Evolutionary conservation across 1,140 invertebrate species (phyloP).

Genomic region (Marisa cornuarietis): DNA sequence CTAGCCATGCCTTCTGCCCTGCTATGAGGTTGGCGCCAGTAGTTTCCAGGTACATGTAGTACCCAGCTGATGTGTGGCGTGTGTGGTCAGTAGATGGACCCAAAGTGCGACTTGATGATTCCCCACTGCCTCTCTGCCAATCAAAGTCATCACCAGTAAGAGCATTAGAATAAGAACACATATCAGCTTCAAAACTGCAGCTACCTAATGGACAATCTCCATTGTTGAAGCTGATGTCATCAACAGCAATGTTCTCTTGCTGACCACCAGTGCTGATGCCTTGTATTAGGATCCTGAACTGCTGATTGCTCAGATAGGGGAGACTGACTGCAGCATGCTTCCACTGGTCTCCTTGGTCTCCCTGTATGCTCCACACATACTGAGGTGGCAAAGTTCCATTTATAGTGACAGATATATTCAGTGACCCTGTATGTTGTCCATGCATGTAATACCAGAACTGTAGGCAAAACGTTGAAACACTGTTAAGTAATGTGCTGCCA

Average conservation of each 20-base stretch:
- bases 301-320: neutral
- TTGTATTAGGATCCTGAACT: slow-evolving; percentile 5
- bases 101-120: slow-evolving; percentile 55
- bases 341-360: slow-evolving; percentile 43
- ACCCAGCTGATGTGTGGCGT: slow-evolving; percentile 30
- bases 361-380: slow-evolving; percentile 63
- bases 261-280: slow-evolving; percentile 54
- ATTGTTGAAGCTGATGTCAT: slow-evolving; percentile 54
- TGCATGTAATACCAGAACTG: slow-evolving; percentile 82
- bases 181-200: slow-evolving; percentile 59
- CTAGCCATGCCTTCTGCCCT: slow-evolving; percentile 57
- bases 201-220: slow-evolving; percentile 47
- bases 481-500: slow-evolving; percentile 23
- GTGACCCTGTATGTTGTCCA: slow-evolving; percentile 66
- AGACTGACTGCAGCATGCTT: slow-evolving; percentile 23
- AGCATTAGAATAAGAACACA: slow-evolving; percentile 57
- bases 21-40: slow-evolving; percentile 35
- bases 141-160: slow-evolving; percentile 52
- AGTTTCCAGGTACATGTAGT: slow-evolving; percentile 60
- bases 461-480: slow-evolving; percentile 37
- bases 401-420: slow-evolving; percentile 42
- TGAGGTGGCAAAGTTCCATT: slow-evolving; percentile 23
- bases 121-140: slow-evolving; percentile 49
- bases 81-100: slow-evolving; percentile 57
- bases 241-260: slow-evolving; percentile 69